Evolutionary conservation across 1,140 invertebrate species (phyloP).

Genomic region (Lamellibrachia luymesi): DNA sequence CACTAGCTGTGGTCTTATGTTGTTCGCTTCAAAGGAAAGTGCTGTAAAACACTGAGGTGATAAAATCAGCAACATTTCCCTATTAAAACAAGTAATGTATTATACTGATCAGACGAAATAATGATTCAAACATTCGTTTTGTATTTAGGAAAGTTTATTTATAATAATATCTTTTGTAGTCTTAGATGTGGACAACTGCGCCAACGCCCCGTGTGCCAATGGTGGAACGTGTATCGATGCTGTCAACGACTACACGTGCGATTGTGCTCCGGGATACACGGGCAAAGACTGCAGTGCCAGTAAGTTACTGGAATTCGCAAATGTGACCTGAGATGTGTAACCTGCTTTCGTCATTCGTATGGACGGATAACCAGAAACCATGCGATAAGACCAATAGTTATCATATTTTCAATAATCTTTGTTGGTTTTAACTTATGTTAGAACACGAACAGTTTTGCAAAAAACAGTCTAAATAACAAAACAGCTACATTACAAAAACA

Average conservation of each 20-base stretch:
- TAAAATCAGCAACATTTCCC: not conserved
- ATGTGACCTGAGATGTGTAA: not conserved
- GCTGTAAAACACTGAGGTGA: too few species aligned
- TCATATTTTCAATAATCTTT: not conserved
- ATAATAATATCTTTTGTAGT: slow-evolving; percentile 54
- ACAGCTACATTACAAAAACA: not conserved
- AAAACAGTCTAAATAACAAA: not conserved
- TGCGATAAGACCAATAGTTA: too few species aligned
- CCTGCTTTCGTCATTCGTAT: not conserved
- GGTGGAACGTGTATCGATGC: slow-evolving; percentile 33
- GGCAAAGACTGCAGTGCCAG: slow-evolving; percentile 21
- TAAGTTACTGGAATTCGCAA: not conserved
- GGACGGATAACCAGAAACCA: not conserved
- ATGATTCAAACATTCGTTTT: too few species aligned
- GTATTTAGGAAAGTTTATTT: not conserved
- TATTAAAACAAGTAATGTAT: not conserved
- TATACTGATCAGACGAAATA: not conserved
- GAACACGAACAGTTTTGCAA: too few species aligned
- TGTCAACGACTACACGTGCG: slow-evolving; percentile 35
- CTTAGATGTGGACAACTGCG: slow-evolving; percentile 40
- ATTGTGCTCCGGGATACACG: slow-evolving; percentile 36
- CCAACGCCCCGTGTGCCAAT: slow-evolving; percentile 39
- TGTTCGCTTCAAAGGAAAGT: too few species aligned
- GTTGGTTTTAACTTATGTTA: not conserved
- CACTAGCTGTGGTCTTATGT: too few species aligned